phyloP scores from a whole-genome alignment of 2,797 vertebrate species.

The Sphaeramia orbicularis region DNA sequence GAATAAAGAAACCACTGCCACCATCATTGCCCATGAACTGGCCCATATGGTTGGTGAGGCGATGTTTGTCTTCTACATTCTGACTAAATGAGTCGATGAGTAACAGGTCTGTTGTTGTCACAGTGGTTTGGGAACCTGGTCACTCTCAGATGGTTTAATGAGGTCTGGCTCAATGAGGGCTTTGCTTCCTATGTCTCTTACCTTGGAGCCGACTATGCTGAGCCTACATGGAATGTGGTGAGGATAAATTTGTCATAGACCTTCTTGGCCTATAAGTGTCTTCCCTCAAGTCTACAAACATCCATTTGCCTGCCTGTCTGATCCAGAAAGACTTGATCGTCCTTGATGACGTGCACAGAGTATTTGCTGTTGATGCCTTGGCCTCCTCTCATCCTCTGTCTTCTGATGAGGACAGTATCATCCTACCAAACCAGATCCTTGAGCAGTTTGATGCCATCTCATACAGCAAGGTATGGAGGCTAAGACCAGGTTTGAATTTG shows the following conservation, averaged over 20 bases:
- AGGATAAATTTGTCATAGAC: conserved; percentile 44
- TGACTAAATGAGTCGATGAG: not conserved
- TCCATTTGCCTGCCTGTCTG: conserved; percentile 13
- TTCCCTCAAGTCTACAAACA: not conserved
- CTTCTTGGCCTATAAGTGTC: too few relatives aligned
- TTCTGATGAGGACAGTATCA: conserved; percentile 82
- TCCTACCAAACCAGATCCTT: conserved; percentile 88
- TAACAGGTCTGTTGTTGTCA: not conserved
- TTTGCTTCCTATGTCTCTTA: conserved; percentile 95
- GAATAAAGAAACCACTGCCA: conserved; percentile 90
- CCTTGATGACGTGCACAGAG: conserved; percentile 82
- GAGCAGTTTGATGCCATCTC: conserved; percentile 91
- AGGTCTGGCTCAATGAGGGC: conserved; percentile 96
- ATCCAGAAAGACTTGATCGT: conserved; percentile 92
- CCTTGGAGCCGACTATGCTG: conserved; percentile 86
- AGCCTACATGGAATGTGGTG: conserved; percentile 88
- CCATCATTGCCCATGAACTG: conserved; percentile 91
- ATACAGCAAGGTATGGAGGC: conserved; percentile 78
- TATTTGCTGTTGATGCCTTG: conserved; percentile 89
- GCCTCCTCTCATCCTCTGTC: conserved; percentile 91
- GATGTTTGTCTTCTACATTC: not conserved
- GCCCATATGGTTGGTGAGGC: conserved; percentile 95
- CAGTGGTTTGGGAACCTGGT: conserved; percentile 99
- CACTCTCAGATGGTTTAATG: conserved; percentile 95
- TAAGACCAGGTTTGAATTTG: too few relatives aligned